phyloP scores from a whole-genome alignment of 2,797 vertebrate species.

The Alauda arvensis region DNA sequence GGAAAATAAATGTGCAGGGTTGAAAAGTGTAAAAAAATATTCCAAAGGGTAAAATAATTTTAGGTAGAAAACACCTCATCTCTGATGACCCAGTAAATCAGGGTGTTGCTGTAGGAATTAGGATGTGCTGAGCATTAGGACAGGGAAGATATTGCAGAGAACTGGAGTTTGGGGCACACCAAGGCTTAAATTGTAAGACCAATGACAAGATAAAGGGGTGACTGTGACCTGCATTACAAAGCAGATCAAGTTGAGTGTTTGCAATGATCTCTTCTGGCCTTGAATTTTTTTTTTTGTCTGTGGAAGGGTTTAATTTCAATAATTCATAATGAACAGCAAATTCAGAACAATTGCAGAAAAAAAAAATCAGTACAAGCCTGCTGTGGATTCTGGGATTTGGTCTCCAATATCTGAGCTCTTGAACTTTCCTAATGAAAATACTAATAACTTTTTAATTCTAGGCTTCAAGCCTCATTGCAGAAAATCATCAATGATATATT shows the following conservation, averaged over 20 bases:
- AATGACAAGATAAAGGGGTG: background rate
- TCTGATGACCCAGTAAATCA: background rate
- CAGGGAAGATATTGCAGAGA: background rate
- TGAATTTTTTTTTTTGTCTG: background rate
- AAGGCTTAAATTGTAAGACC: background rate
- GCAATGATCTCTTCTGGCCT: background rate
- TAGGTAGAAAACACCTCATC: background rate
- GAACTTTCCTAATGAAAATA: constrained; percentile 38
- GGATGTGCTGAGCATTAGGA: background rate
- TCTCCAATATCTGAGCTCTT: constrained; percentile 11
- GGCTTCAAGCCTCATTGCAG: constrained; percentile 42
- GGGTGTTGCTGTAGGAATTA: background rate
- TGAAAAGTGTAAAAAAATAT: background rate
- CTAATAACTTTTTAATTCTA: constrained; percentile 45
- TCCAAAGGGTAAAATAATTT: background rate
- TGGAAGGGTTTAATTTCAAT: constrained; percentile 5
- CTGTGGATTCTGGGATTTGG: background rate
- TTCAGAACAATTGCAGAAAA: background rate
- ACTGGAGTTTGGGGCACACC: background rate
- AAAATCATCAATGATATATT: constrained; percentile 16
- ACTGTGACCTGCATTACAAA: background rate
- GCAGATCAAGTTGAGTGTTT: background rate
- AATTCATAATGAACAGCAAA: background rate
- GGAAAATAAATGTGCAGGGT: background rate
- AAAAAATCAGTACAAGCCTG: background rate